These are phyloP conservation scores for Neotragus pygmaeus DNA, from an alignment of 2,113 vertebrate species.

Conservation along the genomic window DNA sequence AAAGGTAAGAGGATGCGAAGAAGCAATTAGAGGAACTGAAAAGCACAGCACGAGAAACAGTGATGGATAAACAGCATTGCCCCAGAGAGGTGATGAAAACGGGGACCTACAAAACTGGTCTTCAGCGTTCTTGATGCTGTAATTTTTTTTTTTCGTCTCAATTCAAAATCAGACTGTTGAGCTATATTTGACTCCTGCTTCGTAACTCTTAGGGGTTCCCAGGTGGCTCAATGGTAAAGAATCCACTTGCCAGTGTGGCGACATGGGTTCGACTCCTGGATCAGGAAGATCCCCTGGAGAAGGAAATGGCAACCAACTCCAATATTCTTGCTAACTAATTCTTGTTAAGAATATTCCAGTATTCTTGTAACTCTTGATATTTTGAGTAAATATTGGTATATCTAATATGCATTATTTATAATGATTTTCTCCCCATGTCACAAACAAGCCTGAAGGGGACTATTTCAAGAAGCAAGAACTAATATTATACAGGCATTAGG, in stretches of 20 bases:
- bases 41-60: not conserved
- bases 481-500: accelerated
- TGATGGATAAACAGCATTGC: not conserved
- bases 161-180: not conserved
- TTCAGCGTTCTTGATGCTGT: not conserved
- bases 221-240: not conserved
- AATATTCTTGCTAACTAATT: not conserved
- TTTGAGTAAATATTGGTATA: not conserved
- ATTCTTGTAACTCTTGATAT: not conserved
- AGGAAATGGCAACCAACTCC: not conserved
- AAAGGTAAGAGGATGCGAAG: not conserved
- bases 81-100: not conserved
- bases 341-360: not conserved
- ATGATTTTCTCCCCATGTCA: not conserved
- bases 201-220: not conserved
- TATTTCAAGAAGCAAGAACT: not conserved
- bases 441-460: not conserved
- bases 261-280: accelerated
- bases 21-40: not conserved
- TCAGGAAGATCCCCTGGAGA: not conserved
- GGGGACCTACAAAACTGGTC: not conserved
- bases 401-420: not conserved
- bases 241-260: not conserved
- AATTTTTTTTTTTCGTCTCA: not conserved
- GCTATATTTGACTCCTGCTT: not conserved